Conservation (phyloP, 2,888 invertebrate genomes). For the Caenorhabditis sp. region DNA sequence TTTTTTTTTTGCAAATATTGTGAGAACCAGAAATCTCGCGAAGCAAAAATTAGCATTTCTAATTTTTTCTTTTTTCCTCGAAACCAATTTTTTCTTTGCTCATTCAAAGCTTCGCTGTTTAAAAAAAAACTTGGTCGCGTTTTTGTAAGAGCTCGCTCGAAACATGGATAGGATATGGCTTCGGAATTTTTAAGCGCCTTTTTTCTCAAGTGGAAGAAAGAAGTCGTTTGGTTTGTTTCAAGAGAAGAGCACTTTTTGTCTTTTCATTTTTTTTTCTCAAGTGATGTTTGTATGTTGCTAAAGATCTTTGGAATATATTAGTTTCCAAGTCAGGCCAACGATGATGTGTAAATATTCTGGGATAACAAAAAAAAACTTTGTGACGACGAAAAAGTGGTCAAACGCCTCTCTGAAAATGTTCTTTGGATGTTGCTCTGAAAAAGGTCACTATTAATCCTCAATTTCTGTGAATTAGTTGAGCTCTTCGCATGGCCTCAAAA, state of each 20-base stretch:
- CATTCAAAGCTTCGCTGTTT: not conserved
- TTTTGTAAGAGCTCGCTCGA: too few species aligned
- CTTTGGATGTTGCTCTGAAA: too few species aligned
- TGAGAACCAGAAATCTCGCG: not conserved
- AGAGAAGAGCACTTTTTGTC: not conserved
- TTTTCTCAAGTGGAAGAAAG: not conserved
- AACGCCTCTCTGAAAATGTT: too few species aligned
- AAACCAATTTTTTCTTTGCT: not conserved
- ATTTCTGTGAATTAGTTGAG: too few species aligned
- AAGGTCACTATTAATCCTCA: too few species aligned
- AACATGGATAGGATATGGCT: not conserved
- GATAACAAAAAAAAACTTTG: too few species aligned
- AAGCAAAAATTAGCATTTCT: not conserved
- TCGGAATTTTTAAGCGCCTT: not conserved
- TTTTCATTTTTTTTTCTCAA: not conserved
- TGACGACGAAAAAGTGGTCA: too few species aligned
- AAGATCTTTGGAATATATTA: too few species aligned
- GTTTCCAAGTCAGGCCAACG: too few species aligned
- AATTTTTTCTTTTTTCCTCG: not conserved
- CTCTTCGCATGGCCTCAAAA: too few species aligned
- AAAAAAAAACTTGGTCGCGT: not conserved
- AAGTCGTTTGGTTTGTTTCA: not conserved
- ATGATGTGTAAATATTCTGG: too few species aligned
- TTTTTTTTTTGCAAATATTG: not conserved
- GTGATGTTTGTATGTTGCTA: not conserved